phyloP scores from a whole-genome alignment of 1,140 invertebrate species.

The Protaetia brevitarsis region DNA sequence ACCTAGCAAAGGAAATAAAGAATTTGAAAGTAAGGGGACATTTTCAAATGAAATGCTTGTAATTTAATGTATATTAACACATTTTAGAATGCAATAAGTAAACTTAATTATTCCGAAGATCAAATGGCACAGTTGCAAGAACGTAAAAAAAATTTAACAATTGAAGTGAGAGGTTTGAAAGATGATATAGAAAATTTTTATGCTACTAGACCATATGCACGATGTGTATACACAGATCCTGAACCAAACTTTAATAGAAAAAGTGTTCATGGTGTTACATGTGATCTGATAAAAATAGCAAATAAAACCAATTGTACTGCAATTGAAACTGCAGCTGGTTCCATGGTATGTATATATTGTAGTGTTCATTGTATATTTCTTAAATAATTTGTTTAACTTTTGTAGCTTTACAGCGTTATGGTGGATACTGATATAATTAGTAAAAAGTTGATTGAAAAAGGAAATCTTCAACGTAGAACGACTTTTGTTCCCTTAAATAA shows the following conservation, averaged over 20 bases:
- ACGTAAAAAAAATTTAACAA: constrained; percentile 52
- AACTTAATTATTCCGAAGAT: constrained; percentile 68
- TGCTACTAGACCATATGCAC: constrained; percentile 64
- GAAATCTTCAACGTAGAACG: constrained; percentile 72
- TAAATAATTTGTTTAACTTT: constrained; percentile 30
- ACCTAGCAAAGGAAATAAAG: constrained; percentile 58
- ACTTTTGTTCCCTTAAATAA: constrained; percentile 94
- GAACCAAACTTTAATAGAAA: constrained; percentile 72
- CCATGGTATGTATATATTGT: constrained; percentile 66
- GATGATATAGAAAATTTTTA: constrained; percentile 62
- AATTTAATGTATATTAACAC: neutral
- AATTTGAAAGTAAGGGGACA: constrained; percentile 31
- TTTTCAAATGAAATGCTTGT: neutral
- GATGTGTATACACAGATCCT: constrained; percentile 75
- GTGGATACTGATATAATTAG: constrained; percentile 84
- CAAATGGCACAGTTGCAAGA: constrained; percentile 58
- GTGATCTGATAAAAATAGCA: constrained; percentile 70
- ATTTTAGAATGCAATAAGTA: constrained; percentile 49
- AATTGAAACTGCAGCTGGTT: constrained; percentile 83
- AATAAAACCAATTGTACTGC: constrained; percentile 74
- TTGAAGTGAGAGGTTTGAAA: constrained; percentile 54
- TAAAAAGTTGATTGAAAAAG: constrained; percentile 79
- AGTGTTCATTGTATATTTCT: too few relatives aligned
- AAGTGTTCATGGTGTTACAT: constrained; percentile 72
- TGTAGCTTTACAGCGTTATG: constrained; percentile 85